phyloP scores from a whole-genome alignment of 1,140 invertebrate genomes.

The Drosophila watanabei region DNA sequence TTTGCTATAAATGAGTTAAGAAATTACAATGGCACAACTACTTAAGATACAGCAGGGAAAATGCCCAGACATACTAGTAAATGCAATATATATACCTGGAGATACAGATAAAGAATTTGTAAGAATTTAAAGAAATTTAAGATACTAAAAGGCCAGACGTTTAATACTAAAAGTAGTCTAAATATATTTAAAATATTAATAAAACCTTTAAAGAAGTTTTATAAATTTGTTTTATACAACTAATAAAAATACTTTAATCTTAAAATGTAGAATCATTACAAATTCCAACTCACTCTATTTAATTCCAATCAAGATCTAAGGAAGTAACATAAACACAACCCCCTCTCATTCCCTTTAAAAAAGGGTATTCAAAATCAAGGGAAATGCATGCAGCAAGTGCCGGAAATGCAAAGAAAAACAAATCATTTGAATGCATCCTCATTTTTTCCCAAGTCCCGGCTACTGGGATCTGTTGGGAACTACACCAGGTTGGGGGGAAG shows the following conservation, averaged over 20 bases:
- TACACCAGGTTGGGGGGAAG: constrained; percentile 1
- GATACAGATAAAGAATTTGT: constrained; percentile 4
- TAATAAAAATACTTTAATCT: not conserved
- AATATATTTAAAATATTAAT: not conserved
- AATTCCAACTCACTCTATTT: not conserved
- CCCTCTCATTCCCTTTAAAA: not conserved
- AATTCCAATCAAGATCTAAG: constrained; percentile 3
- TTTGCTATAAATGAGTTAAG: constrained; percentile 70
- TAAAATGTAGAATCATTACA: not conserved
- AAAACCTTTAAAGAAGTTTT: not conserved
- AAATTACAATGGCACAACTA: constrained; percentile 43
- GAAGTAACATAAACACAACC: constrained; percentile 3
- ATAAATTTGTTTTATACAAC: too few species aligned
- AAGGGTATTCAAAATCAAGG: constrained; percentile 39
- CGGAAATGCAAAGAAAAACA: constrained; percentile 63
- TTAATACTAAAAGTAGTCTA: too few species aligned
- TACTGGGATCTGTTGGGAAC: constrained; percentile 32
- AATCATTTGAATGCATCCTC: constrained; percentile 72
- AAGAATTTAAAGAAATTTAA: not conserved
- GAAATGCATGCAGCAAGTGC: constrained; percentile 39
- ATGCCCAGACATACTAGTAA: not conserved
- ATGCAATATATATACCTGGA: constrained; percentile 17
- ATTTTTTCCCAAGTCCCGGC: constrained; percentile 12
- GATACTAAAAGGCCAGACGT: not conserved
- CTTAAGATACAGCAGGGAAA: constrained; percentile 2